Evolutionary conservation across 2,888 invertebrate species (phyloP), one percentile per base, ranked within the genome.

Genomic region (Caenorhabditis parvicauda): DNA sequence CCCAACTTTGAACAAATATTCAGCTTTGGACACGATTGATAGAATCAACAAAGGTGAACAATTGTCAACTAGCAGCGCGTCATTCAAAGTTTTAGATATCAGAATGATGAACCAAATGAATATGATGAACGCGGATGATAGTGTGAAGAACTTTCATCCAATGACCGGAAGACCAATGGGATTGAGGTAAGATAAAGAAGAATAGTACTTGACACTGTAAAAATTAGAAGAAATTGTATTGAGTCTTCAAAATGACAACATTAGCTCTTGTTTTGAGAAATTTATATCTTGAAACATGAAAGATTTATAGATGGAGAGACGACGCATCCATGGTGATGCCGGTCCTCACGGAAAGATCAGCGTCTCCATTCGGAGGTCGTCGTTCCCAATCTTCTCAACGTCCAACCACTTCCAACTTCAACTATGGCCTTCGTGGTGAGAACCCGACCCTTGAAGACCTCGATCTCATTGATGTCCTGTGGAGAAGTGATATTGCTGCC

Each of bases 401-500:
- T 35, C 56, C 51, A 39, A 45, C 56, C 3, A 48, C 60, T 17
- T 57, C 62, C 0, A 45, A 39, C 27, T 41, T 19, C 1, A n/a
- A n/a, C n/a, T n/a, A n/a, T n/a, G n/a, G n/a, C n/a, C n/a, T n/a
- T n/a, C n/a, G n/a, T n/a, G n/a, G n/a, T 19, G 51, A 38, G 19
- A 41, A 44, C 22, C 49, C 48, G 12, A 39, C 39, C 2, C 39
- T 57, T n/a, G 54, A 75, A 71, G 81, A 81, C 59, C 69, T 75
- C 29, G 81, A 81, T 24, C 65, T 76, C 25, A 81, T 81, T 53
- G 80, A 81, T 59, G 68, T 73, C 5, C 62, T 74, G n/a, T 81
- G 81, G 81, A 68, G 81, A 22, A 68, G 64, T 24, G 80, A 80
- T 57, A 75, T 80, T 41, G 70, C 64, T 9, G 50, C 47, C 2